Evolutionary conservation across 2,888 invertebrate species (phyloP), one percentile per base, ranked within the genome.

Genomic region (Hemaris fuciformis): DNA sequence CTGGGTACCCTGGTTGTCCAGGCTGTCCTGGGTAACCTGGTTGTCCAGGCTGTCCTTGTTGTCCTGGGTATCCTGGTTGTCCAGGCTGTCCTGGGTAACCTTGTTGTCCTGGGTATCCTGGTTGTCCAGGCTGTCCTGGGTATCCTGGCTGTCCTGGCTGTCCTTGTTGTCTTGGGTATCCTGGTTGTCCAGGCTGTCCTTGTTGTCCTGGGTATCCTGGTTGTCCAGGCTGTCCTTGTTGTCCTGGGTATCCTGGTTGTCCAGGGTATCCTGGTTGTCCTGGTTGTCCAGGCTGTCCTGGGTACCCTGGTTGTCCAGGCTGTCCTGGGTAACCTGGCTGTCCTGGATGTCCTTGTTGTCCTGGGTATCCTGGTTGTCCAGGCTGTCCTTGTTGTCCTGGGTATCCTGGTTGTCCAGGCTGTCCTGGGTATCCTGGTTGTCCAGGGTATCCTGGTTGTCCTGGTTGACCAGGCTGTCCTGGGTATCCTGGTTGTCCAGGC

Each of bases 1-100:
- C 71, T 56, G 88, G 90, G 38, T 73, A 77, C 5, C 81, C 83
- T 0, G 86, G 80, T 0, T 71, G 60, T 5, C 83, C 81, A 1
- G 77, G 76, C 0, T 70, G 62, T 73, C 64, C 80, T 73, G 18
- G 91, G 4, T 72, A 65, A 1, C 72, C 74, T 3, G 70, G 66
- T 5, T 71, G 64, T 3, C 72, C 74, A 2, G 71, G 66, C 73
- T n/a, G n/a, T n/a, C n/a, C n/a, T n/a, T n/a, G n/a, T n/a, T n/a
- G n/a, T n/a, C n/a, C n/a, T n/a, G n/a, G 0, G 74, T 70, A 20
- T 0, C 75, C 74, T 3, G 73, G 73, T 0, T 64, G 7, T 84
- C 75, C 87, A 87, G 80, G 72, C 0, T 67, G 56, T 41, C 81
- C 81, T 46, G 79, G 79, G 53, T 70, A 67, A 3, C 69, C 59